Percentiles rank a stretch among this genome's conserved stretches.
Conservation (phyloP, 92 coral and sea anemone species). For the Isaurus tuberculatus region DNA sequence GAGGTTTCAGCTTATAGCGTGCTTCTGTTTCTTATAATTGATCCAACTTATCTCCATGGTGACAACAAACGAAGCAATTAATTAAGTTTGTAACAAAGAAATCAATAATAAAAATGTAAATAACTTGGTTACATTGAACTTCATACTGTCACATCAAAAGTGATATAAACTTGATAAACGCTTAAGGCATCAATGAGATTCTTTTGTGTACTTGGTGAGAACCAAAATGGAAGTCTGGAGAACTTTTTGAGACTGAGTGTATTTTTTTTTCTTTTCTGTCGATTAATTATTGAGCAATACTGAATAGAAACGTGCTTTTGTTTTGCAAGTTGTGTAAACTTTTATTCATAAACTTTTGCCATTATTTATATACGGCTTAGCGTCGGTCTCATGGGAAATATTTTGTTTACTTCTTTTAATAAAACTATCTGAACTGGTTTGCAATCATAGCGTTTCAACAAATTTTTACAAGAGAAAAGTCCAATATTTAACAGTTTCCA, state of each 20-base stretch:
- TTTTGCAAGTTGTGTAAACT: neutral
- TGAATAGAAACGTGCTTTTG: neutral
- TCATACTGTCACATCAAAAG: conserved; percentile 17
- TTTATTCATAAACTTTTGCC: neutral
- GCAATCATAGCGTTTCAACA: no score
- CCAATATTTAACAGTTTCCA: no score
- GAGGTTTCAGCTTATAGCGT: conserved; percentile 15
- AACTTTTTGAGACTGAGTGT: neutral
- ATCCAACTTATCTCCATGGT: conserved; percentile 53
- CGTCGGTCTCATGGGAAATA: conserved; percentile 4
- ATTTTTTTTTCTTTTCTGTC: neutral
- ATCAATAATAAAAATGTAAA: conserved; percentile 28
- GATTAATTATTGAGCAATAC: neutral
- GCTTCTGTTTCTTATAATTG: conserved; percentile 1
- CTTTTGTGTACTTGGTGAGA: neutral
- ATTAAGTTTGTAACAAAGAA: conserved; percentile 33
- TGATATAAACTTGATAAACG: neutral
- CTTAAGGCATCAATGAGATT: neutral
- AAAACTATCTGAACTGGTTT: no score
- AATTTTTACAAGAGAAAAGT: no score
- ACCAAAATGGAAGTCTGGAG: neutral
- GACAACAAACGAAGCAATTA: conserved; percentile 54
- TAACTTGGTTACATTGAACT: neutral
- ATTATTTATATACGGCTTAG: neutral
- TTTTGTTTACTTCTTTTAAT: neutral